Base-by-base conservation (phyloP, 1,140 invertebrate species). In the Drosophila pallidifrons region DNA sequence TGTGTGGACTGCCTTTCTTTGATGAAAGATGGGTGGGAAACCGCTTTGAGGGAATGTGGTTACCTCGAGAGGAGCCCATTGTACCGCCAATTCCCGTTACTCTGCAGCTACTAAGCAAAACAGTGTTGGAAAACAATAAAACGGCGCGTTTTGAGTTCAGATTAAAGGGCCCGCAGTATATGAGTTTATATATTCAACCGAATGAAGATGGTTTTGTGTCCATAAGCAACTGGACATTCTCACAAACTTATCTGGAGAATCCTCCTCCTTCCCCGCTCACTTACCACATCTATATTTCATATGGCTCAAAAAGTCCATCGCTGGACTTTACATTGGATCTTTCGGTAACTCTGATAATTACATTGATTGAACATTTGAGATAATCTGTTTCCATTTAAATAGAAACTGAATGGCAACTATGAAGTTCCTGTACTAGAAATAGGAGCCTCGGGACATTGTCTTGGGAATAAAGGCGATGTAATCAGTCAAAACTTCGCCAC, bases 1-100 rank as follows among this genome's bases (percentile, higher is more conserved):
- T 95, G 75, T 97, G 96, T 90, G 96, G 96, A 1, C 87, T 96
- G 79, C 95, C 96, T 25, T 95, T 95, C 90, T 94, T 95, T 64
- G 94, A 96, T 75, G 95, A 96, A 49, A 72, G 70, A 43, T 76
- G 47, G 51, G 51, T 60, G 3, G 16, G 20, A 0, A 67, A 66
- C 2, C 63, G 63, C 4, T 5, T 60, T 2, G 25, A 67, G 61
- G 74, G 58, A 1, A 60, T 72, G 35, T 80, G 74, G 74, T 6
- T 82, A 11, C 75, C 74, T 7, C 51, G 67, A 2, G 32, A 65
- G 20, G 46, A 65, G 1, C 52, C 67, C 8, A n/a, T 77, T 1
- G 43, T 51, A 13, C 69, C 69, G 1, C 61, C 52, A 0, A n/a
- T 10, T 2, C n/a, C 43, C 1, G 41, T 52, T 7, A 30, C 10